Percentiles rank a stretch among this genome's conserved stretches.
Evolutionary conservation across 2,888 invertebrate genomes (phyloP).

Genomic region (Philaethria dido): DNA sequence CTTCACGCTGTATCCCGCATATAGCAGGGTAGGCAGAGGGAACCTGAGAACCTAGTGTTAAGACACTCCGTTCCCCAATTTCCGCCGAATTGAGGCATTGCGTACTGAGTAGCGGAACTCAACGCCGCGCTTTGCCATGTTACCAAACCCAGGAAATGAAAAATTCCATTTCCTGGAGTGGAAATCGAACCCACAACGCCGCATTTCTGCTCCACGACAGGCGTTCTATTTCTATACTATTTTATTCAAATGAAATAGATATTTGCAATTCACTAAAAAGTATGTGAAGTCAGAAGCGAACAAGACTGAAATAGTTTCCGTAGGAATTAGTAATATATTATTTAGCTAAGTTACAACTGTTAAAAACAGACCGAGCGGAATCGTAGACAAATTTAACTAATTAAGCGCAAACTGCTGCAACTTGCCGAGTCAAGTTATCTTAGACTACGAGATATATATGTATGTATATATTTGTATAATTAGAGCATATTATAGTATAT

Average conservation of each 20-base stretch:
- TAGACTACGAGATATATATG: slow-evolving; percentile 18
- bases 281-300: slow-evolving; percentile 3
- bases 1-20: too few species aligned
- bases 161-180: too few species aligned
- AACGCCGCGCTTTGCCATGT: too few species aligned
- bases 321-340: slow-evolving; percentile 34
- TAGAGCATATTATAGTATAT: not conserved
- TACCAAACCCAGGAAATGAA: too few species aligned
- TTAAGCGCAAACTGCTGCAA: slow-evolving; percentile 43
- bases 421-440: slow-evolving; percentile 33
- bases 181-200: too few species aligned
- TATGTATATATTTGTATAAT: not conserved
- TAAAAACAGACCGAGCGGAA: slow-evolving; percentile 35
- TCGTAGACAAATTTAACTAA: slow-evolving; percentile 44
- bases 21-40: too few species aligned
- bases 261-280: slow-evolving; percentile 9
- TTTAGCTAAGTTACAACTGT: slow-evolving; percentile 33
- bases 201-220: too few species aligned
- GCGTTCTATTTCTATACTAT: too few species aligned
- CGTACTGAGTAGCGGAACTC: too few species aligned
- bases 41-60: too few species aligned
- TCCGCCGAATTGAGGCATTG: too few species aligned
- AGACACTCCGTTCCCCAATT: too few species aligned
- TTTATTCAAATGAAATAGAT: not conserved
- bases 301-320: slow-evolving; percentile 19